Conservation (phyloP, 2,888 invertebrate genomes). For the Caenorhabditis sp. region DNA sequence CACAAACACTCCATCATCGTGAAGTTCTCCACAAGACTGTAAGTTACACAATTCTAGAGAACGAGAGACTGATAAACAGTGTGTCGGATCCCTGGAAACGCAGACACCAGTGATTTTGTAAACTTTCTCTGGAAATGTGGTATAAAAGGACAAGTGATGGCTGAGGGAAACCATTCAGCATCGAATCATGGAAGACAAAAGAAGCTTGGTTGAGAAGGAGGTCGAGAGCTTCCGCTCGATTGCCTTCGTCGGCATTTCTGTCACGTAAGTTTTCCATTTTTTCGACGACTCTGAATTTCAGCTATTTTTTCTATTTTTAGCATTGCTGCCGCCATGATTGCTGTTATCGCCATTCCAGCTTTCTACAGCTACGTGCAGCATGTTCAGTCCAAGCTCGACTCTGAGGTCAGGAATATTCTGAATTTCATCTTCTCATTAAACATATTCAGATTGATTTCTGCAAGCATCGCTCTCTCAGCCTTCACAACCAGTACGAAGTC, state of each 20-base stretch:
- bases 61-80: conserved; percentile 44
- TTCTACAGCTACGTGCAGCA: conserved; percentile 67
- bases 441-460: conserved; percentile 57
- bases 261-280: conserved; percentile 55
- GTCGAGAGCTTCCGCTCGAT: conserved; percentile 62
- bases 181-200: conserved; percentile 64
- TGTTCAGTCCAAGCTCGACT: conserved; percentile 59
- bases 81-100: conserved; percentile 25
- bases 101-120: conserved; percentile 47
- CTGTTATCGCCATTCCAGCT: conserved; percentile 59
- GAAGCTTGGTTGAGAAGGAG: conserved; percentile 59
- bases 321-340: conserved; percentile 59
- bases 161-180: conserved; percentile 38
- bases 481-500: conserved; percentile 62
- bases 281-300: background rate
- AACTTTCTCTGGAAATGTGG: conserved; percentile 59
- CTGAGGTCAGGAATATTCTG: conserved; percentile 27
- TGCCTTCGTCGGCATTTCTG: conserved; percentile 65
- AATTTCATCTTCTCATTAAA: background rate
- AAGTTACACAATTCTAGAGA: conserved; percentile 47
- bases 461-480: conserved; percentile 62
- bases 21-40: conserved; percentile 53
- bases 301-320: conserved; percentile 24
- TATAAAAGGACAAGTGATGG: conserved; percentile 47
- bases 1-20: conserved; percentile 49